Base-by-base conservation (phyloP, 2,888 invertebrate genomes). In the Bembecia ichneumoniformis region DNA sequence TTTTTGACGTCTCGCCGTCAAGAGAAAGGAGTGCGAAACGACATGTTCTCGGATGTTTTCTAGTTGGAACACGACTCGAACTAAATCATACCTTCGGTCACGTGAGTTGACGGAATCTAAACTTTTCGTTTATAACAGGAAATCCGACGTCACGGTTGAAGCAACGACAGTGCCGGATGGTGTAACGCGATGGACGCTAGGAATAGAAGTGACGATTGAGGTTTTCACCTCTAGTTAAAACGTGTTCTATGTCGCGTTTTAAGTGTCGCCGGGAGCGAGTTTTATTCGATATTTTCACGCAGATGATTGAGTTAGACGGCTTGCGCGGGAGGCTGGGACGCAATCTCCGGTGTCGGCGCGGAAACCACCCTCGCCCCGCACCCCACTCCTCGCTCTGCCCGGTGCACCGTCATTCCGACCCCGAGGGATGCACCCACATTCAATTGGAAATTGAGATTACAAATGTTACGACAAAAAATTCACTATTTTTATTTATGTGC, bases 271-370 rank as follows among this genome's bases (percentile, higher is more conserved):
- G 59, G 66, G 68, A 66, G 75, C 71, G 70, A 69, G 68, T 77
- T 77, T 75, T 76, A 77, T 81, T 77, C 65, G 75, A 79, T 82
- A 81, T 83, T 82, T 83, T 79, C 72, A 76, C 72, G 74, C 70
- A 70, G 71, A 73, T 79, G 77, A 86, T 86, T 83, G 79, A 82
- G 83, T 86, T 84, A 82, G 78, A 60, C 68, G 71, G 71, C 64
- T 74, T 75, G 80, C 75, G 79, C 77, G 76, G 75, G 82, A 81
- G 82, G 80, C 75, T 73, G 76, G 74, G 69, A 71, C 66, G 80
- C 79, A 82, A 84, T 84, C 83, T 83, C 84, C 84, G 83, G 84
- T 77, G 69, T 64, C 66, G 63, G 62, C 63, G 66, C 71, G 71
- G 71, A 71, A 68, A 59, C 66, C 60, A 54, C 64, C 66, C 63